Conservation (phyloP, 2,888 invertebrate genomes). For the Himalopsyche anomala region DNA sequence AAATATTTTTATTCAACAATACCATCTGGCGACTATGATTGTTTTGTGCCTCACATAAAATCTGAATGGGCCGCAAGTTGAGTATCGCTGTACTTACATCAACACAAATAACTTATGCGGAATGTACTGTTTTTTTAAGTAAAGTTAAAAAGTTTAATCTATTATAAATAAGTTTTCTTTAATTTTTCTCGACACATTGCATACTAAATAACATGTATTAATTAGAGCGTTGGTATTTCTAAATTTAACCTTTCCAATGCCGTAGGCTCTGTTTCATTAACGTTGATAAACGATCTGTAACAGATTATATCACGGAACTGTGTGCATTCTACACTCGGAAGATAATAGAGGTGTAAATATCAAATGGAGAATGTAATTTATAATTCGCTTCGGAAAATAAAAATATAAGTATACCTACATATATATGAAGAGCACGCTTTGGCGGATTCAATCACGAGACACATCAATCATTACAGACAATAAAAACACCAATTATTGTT, state of each 20-base stretch:
- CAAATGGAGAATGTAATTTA: slow-evolving; percentile 22
- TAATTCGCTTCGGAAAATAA: not conserved
- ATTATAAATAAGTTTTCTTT: too few species aligned
- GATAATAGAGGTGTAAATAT: not conserved
- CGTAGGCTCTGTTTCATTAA: not conserved
- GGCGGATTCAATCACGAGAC: not conserved
- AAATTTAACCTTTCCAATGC: not conserved
- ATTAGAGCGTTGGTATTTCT: not conserved
- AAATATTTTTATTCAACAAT: too few species aligned
- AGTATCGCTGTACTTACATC: too few species aligned
- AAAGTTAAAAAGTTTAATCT: too few species aligned
- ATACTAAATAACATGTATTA: too few species aligned
- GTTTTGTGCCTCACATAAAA: too few species aligned
- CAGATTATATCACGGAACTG: slow-evolving; percentile 11
- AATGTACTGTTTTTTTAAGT: too few species aligned
- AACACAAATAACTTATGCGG: too few species aligned
- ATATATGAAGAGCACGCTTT: not conserved
- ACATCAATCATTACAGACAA: slow-evolving; percentile 7
- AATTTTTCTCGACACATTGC: too few species aligned
- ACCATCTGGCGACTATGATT: too few species aligned
- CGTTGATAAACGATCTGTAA: not conserved
- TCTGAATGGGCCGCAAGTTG: too few species aligned
- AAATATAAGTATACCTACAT: not conserved
- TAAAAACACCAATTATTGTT: not conserved
- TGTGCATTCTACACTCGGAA: not conserved